These are phyloP conservation scores for Steromphala cineraria DNA, from an alignment of 2,888 invertebrate genomes.

Conservation along the genomic window DNA sequence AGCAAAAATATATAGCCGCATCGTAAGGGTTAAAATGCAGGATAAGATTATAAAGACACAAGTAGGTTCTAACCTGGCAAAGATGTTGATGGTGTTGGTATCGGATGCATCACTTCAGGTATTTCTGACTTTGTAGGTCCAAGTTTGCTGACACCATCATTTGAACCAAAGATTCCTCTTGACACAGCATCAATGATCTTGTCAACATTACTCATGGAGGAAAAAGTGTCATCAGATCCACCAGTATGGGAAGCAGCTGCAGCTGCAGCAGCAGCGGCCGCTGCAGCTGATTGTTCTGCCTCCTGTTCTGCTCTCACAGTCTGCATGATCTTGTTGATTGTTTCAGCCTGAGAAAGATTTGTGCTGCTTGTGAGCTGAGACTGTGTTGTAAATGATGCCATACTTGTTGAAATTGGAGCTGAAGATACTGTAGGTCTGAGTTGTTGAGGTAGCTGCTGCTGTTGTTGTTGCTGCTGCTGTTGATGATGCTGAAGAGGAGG, in stretches of 20 bases:
- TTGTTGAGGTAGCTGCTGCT: slow-evolving; percentile 16
- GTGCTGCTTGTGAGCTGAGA: background rate
- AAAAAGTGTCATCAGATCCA: background rate
- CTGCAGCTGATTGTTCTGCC: slow-evolving; percentile 7
- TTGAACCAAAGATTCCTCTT: slow-evolving; percentile 78
- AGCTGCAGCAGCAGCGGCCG: background rate
- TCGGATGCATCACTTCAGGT: background rate
- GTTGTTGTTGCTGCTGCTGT: slow-evolving; percentile 26
- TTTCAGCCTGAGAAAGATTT: background rate
- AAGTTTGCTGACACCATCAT: slow-evolving; percentile 39
- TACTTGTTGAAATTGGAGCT: background rate
- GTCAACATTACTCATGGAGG: slow-evolving; percentile 81
- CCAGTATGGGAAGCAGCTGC: background rate
- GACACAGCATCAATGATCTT: slow-evolving; percentile 93
- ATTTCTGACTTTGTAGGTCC: background rate
- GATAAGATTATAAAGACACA: background rate
- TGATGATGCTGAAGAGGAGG: background rate
- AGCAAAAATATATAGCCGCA: no score
- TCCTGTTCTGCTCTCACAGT: slow-evolving; percentile 11
- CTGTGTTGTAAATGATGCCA: background rate
- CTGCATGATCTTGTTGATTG: slow-evolving; percentile 18
- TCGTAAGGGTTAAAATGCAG: background rate
- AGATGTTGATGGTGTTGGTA: background rate
- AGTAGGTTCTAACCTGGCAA: background rate
- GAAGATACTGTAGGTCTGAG: background rate